Conservation (phyloP, 2,113 vertebrate genomes). For the Sapajus apella region DNA sequence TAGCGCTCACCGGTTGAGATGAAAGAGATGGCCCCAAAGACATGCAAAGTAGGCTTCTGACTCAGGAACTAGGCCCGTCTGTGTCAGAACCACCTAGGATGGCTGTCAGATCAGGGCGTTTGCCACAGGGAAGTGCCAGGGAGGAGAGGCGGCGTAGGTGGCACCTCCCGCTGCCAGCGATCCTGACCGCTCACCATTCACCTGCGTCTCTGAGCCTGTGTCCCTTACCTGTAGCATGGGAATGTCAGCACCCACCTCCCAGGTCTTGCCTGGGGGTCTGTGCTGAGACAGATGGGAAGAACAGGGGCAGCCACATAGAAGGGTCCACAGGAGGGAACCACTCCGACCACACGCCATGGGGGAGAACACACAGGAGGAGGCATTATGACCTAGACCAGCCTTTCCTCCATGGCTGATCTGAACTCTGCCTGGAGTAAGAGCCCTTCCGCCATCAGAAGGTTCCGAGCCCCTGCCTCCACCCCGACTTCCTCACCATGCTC, state of each 20-base stretch:
- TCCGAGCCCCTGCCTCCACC: rapidly evolving
- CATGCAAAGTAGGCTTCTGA: rapidly evolving
- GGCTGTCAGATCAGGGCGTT: rapidly evolving
- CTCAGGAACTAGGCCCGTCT: rapidly evolving
- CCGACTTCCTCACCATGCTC: rapidly evolving
- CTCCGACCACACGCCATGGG: rapidly evolving
- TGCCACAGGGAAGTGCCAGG: rapidly evolving
- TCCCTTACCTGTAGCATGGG: rapidly evolving
- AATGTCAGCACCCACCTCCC: rapidly evolving
- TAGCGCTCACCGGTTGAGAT: background rate
- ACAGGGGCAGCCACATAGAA: rapidly evolving
- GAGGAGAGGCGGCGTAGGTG: rapidly evolving
- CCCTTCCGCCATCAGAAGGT: rapidly evolving
- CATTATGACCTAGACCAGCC: rapidly evolving
- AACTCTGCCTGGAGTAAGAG: background rate
- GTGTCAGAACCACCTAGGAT: rapidly evolving
- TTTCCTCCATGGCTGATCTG: rapidly evolving
- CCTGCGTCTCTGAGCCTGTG: background rate
- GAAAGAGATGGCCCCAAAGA: background rate
- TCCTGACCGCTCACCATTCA: rapidly evolving
- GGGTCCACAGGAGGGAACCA: rapidly evolving
- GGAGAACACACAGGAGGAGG: background rate
- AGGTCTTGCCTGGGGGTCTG: background rate
- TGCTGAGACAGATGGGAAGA: rapidly evolving
- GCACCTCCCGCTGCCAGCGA: rapidly evolving